A percentile compares a stretch with the other conserved stretches of the same genome.
Conservation (phyloP, 37 sponge, comb jelly and placozoan genomes). For the Beroe ovata region DNA sequence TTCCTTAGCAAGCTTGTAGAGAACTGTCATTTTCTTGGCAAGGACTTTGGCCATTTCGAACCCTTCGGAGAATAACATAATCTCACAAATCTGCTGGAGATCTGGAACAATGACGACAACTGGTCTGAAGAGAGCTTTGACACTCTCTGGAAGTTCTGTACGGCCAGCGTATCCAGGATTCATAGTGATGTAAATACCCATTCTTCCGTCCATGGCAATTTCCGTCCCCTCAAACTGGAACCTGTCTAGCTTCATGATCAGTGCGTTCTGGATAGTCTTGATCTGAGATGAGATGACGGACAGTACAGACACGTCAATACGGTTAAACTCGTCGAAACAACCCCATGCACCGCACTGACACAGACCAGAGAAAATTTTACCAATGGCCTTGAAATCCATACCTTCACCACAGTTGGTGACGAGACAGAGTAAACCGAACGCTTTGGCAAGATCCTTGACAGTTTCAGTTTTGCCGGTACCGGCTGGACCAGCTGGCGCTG, state of each 20-base stretch:
- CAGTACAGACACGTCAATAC: slow-evolving; percentile 96
- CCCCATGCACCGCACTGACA: slow-evolving; percentile 99
- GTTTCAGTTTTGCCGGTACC: slow-evolving; percentile 99
- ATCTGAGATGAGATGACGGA: slow-evolving; percentile 99
- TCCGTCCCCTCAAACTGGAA: slow-evolving; percentile 76
- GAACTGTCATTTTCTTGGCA: slow-evolving; percentile 99
- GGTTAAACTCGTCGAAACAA: slow-evolving; percentile 99
- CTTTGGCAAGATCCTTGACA: slow-evolving; percentile 97
- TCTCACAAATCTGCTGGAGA: slow-evolving; percentile 97
- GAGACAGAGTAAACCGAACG: slow-evolving; percentile 96
- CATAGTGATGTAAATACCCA: slow-evolving; percentile 99
- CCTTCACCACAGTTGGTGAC: slow-evolving; percentile 99
- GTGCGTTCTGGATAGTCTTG: slow-evolving; percentile 97
- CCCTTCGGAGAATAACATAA: slow-evolving; percentile 99
- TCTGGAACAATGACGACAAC: slow-evolving; percentile 99
- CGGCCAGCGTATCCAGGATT: slow-evolving; percentile 99
- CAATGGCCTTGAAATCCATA: slow-evolving; percentile 99
- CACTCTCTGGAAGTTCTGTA: slow-evolving; percentile 99
- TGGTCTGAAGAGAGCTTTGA: slow-evolving; percentile 96
- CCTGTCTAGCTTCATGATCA: slow-evolving; percentile 86
- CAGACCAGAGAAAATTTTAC: slow-evolving; percentile 98
- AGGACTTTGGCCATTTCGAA: slow-evolving; percentile 96
- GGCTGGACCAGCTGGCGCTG: slow-evolving; percentile 99
- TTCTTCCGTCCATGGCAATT: slow-evolving; percentile 86
- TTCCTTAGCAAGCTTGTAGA: slow-evolving; percentile 93